Conservation (phyloP, 2,888 invertebrate species). For the Tetropium fuscum region DNA sequence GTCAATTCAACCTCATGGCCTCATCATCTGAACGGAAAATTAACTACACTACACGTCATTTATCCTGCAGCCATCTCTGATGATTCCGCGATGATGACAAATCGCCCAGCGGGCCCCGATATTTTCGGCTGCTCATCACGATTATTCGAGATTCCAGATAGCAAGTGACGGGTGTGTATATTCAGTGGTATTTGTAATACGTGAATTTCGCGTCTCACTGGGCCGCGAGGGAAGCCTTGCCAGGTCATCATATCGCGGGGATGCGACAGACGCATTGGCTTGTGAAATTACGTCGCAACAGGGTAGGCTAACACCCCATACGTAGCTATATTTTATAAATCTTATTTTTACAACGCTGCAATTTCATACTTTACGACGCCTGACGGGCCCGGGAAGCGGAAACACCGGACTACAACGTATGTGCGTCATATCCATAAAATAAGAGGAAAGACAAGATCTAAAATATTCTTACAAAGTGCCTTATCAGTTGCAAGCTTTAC, state of each 20-base stretch:
- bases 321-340: conserved; percentile 28
- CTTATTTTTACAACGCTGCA: conserved; percentile 38
- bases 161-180: conserved; percentile 9
- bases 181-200: conserved; percentile 18
- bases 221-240: conserved; percentile 29
- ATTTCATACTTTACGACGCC: conserved; percentile 13
- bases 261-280: conserved; percentile 48
- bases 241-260: conserved; percentile 48
- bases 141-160: conserved; percentile 4
- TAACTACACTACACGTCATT: no score
- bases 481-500: no score
- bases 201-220: conserved; percentile 19
- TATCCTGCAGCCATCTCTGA: background rate
- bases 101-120: background rate
- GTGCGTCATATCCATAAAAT: background rate
- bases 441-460: background rate
- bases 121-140: background rate
- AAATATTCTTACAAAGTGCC: no score
- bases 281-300: conserved; percentile 49
- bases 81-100: conserved; percentile 6
- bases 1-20: no score
- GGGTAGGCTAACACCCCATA: conserved; percentile 35
- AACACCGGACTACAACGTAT: background rate
- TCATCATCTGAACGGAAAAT: no score
- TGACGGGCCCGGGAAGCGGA: background rate